These are phyloP conservation scores for Dynastes maya DNA, from an alignment of 2,888 invertebrate genomes.

Conservation along the genomic window DNA sequence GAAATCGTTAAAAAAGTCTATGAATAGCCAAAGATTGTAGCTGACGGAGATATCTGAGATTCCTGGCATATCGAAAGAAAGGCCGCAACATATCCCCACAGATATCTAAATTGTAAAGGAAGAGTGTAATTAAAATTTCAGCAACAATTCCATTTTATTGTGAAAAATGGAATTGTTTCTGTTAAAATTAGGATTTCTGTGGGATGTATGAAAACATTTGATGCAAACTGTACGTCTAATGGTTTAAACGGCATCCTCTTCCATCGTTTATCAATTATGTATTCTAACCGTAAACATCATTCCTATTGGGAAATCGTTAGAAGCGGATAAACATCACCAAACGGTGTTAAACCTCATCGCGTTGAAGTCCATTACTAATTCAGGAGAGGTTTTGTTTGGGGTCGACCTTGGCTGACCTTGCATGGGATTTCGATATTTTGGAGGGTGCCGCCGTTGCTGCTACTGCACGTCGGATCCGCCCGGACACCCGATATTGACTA, in stretches of 20 bases:
- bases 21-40: too few relatives aligned
- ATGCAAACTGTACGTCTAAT: too few relatives aligned
- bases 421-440: slow-evolving; percentile 50
- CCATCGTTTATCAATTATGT: slow-evolving; percentile 16
- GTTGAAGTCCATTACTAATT: slow-evolving; percentile 44
- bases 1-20: too few relatives aligned
- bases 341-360: slow-evolving; percentile 23
- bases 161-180: too few relatives aligned
- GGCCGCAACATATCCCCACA: too few relatives aligned
- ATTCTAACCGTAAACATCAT: slow-evolving; percentile 11
- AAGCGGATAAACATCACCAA: slow-evolving; percentile 34
- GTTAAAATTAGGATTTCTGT: too few relatives aligned
- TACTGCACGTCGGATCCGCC: slow-evolving; percentile 42
- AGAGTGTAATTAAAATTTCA: too few relatives aligned
- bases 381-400: slow-evolving; percentile 50
- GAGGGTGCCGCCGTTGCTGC: slow-evolving; percentile 48
- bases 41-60: too few relatives aligned
- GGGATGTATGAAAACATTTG: too few relatives aligned
- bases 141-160: too few relatives aligned
- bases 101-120: too few relatives aligned
- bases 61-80: too few relatives aligned
- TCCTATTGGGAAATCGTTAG: slow-evolving; percentile 23
- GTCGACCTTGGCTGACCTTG: slow-evolving; percentile 58
- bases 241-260: neutral
- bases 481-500: slow-evolving; percentile 57